phyloP scores from a whole-genome alignment of 1,140 invertebrate genomes.

The Meloidogyne floridensis region DNA sequence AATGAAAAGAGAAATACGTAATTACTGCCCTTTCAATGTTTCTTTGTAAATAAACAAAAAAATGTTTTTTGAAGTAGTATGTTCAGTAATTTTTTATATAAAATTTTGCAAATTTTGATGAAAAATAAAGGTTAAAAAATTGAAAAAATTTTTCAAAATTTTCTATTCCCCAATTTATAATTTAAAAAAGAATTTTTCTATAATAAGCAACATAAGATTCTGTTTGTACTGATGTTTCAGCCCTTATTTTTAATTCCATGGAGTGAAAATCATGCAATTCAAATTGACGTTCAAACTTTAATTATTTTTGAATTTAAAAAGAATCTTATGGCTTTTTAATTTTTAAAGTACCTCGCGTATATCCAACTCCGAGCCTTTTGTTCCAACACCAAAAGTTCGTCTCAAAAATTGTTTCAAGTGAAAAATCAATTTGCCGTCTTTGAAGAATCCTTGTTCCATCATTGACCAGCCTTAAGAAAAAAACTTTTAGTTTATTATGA shows the following conservation, averaged over 20 bases:
- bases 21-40: neutral
- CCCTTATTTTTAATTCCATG: conserved; percentile 60
- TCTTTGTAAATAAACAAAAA: neutral
- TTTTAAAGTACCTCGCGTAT: conserved; percentile 54
- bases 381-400: conserved; percentile 62
- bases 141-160: too few relatives aligned
- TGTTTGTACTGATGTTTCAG: conserved; percentile 59
- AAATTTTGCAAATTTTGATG: neutral
- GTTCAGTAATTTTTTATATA: conserved; percentile 1
- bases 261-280: conserved; percentile 58
- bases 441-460: conserved; percentile 65
- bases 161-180: too few relatives aligned
- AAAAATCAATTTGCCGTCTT: conserved; percentile 61
- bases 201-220: conserved; percentile 59
- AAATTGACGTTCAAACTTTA: conserved; percentile 61
- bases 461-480: conserved; percentile 60
- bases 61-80: neutral
- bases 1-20: neutral
- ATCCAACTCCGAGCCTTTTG: conserved; percentile 52
- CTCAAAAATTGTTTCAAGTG: conserved; percentile 64
- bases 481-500: conserved; percentile 16
- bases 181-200: conserved; percentile 55
- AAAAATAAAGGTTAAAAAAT: too few relatives aligned
- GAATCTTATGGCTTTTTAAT: too few relatives aligned
- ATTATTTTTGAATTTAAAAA: conserved; percentile 11